A percentile compares a stretch with the other conserved stretches of the same genome.
Conservation (phyloP, 1,140 invertebrate species). For the Octopus sinensis region DNA sequence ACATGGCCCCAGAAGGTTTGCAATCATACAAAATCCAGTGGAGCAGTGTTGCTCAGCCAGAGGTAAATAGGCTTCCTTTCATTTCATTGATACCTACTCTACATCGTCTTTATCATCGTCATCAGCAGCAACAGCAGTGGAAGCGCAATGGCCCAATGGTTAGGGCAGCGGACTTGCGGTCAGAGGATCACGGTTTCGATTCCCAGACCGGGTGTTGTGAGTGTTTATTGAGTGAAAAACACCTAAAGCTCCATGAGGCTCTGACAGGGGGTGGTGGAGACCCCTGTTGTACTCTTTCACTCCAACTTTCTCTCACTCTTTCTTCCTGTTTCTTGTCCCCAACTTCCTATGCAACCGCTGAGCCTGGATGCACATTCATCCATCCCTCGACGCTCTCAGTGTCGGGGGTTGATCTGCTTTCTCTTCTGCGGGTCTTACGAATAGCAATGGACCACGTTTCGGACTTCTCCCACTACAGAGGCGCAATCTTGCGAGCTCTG, state of each 20-base stretch:
- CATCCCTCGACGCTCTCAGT: no score
- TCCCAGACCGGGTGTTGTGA: not conserved
- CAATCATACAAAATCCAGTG: slow-evolving; percentile 53
- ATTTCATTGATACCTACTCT: not conserved
- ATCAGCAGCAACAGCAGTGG: not conserved
- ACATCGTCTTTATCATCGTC: not conserved
- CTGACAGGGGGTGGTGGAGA: no score
- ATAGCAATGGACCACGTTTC: no score
- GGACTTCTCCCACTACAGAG: no score
- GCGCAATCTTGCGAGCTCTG: no score
- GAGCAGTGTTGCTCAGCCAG: slow-evolving; percentile 54
- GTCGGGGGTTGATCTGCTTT: no score
- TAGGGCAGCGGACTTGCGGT: not conserved
- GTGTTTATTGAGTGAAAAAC: not conserved
- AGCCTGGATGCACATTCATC: no score
- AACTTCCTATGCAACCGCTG: no score
- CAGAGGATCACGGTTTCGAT: not conserved
- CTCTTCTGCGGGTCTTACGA: no score
- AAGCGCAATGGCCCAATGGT: not conserved
- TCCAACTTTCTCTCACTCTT: no score
- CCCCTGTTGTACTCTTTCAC: no score
- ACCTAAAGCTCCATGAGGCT: not conserved
- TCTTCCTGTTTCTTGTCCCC: no score
- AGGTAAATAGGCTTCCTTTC: slow-evolving; percentile 34
- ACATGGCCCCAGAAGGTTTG: slow-evolving; percentile 45